Conservation (phyloP, 2,797 vertebrate genomes). For the Pogoniulus pusillus region DNA sequence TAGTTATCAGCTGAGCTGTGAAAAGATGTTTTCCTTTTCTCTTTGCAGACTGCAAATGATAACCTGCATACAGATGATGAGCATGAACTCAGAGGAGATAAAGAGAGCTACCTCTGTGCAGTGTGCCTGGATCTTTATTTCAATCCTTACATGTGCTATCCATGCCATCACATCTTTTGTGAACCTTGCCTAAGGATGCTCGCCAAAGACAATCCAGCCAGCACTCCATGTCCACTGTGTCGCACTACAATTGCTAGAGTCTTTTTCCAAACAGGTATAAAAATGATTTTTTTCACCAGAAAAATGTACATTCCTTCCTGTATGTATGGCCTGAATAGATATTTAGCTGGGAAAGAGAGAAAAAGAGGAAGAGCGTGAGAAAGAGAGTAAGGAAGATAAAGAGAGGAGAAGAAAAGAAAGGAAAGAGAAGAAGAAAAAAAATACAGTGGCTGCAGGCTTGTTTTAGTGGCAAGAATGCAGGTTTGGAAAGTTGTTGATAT, state of each 20-base stretch:
- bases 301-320: background rate
- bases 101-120: constrained; percentile 87
- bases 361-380: background rate
- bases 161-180: constrained; percentile 92
- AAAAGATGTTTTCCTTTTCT: background rate
- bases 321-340: background rate
- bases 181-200: constrained; percentile 91
- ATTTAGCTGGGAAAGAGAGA: background rate
- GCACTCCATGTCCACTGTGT: constrained; percentile 89
- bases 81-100: constrained; percentile 72
- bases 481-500: background rate
- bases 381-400: no score
- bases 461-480: background rate
- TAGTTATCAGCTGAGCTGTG: background rate
- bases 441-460: background rate
- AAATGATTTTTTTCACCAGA: background rate
- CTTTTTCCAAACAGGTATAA: constrained; percentile 85
- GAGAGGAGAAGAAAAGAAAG: no score
- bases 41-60: constrained; percentile 71
- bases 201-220: constrained; percentile 84
- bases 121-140: constrained; percentile 92
- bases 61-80: constrained; percentile 81
- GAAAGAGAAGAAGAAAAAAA: no score
- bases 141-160: constrained; percentile 90
- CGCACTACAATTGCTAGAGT: constrained; percentile 86